Base-by-base conservation (phyloP, 2,113 vertebrate genomes). In the Hylia prasina region DNA sequence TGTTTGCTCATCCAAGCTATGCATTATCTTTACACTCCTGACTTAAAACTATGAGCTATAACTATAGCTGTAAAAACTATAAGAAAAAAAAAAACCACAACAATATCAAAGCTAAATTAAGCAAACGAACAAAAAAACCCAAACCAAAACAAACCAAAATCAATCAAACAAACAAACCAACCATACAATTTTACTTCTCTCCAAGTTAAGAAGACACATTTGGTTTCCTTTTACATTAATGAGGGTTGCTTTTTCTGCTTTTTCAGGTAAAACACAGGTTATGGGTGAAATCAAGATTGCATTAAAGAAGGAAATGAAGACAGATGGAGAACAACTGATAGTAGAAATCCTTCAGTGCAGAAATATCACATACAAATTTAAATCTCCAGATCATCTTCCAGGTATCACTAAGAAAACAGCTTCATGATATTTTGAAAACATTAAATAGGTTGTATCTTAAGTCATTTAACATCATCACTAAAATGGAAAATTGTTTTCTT, bases 281-380 rank as follows among this genome's bases (percentile, higher is more conserved):
- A 99, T 99, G 98, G 99, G 99, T 78, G 99, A 99, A 98, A 99
- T 99, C 91, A 99, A 99, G 97, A 99, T 99, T 87, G 99, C 99
- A 60, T 90, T 99, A 91, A 99, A 99, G 97, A 99, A 99, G 83
- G 99, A 99, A 97, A 99, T 99, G 98, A 99, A 99, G 98, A 99
- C 99, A 76, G 99, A 99, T 89, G 99, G 99, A 65, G 99, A 99
- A 95, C 99, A 99, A 90, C 97, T 99, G 82, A 98, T 99, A 70
- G 98, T 99, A 95, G 99, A 99, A 98, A 98, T 99, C 63, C 99
- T 99, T 90, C 99, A 99, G 64, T 99, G 99, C 97, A 99, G 99
- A 97, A 99, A 99, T 97, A 99, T 99, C 91, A 99, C 99, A 76
- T 99, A 99, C 97, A 99, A 99, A 96, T 99, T 99, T 98, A 99